phyloP scores from a whole-genome alignment of 2,888 invertebrate species.

The Cryptops parisi region DNA sequence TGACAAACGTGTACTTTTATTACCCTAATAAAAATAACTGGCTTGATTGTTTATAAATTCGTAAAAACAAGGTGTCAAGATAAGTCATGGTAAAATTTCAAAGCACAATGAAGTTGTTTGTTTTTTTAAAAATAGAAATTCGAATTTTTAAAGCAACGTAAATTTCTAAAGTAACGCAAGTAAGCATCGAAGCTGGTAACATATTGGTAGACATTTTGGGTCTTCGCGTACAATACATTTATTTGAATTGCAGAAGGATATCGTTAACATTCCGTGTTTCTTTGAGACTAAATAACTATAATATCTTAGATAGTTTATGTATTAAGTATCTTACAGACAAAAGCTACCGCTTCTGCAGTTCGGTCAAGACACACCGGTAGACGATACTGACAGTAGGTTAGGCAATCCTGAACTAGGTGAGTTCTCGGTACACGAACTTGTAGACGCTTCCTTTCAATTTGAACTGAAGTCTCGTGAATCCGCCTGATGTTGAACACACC shows the following conservation, averaged over 20 bases:
- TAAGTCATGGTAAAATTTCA: too few relatives aligned
- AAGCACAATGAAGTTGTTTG: too few relatives aligned
- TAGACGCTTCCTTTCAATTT: slow-evolving; percentile 44
- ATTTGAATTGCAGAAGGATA: not conserved
- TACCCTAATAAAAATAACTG: too few relatives aligned
- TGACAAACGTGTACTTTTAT: too few relatives aligned
- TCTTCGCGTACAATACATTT: too few relatives aligned
- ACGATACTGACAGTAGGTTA: slow-evolving; percentile 38
- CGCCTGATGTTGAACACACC: slow-evolving; percentile 43
- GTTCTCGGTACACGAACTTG: slow-evolving; percentile 42
- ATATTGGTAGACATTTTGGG: too few relatives aligned
- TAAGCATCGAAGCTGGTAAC: too few relatives aligned
- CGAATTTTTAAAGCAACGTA: too few relatives aligned
- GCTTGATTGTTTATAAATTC: too few relatives aligned
- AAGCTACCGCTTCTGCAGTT: slow-evolving; percentile 36
- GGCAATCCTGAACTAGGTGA: slow-evolving; percentile 36
- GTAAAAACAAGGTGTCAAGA: too few relatives aligned
- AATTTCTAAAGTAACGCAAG: too few relatives aligned
- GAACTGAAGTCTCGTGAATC: slow-evolving; percentile 42
- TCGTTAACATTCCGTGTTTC: not conserved
- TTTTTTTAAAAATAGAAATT: too few relatives aligned
- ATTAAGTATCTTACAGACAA: not conserved
- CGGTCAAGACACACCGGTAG: slow-evolving; percentile 38
- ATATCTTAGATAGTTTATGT: not conserved
- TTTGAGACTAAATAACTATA: not conserved